phyloP scores from a whole-genome alignment of 2,888 invertebrate genomes.

The Oegoconia quadripuncta region DNA sequence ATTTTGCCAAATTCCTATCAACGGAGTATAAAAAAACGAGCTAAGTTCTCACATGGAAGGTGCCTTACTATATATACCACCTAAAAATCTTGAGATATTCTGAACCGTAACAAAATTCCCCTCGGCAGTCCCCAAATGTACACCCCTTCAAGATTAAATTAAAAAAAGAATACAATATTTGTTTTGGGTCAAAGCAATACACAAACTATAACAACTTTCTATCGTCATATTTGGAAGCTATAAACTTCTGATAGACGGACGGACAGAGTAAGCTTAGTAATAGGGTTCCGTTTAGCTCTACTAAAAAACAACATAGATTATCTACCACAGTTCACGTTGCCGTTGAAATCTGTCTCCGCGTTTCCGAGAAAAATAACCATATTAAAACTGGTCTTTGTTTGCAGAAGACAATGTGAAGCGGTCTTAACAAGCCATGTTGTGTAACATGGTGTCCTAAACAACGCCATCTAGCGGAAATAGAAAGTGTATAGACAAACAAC shows the following conservation, averaged over 20 bases:
- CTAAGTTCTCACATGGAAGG: too few species aligned
- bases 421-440: slow-evolving; percentile 34
- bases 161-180: neutral
- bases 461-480: slow-evolving; percentile 65
- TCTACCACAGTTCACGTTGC: neutral
- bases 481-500: slow-evolving; percentile 62
- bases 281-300: too few species aligned
- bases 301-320: neutral
- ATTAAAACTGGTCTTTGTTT: slow-evolving; percentile 13
- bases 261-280: too few species aligned
- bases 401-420: slow-evolving; percentile 22
- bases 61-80: too few species aligned
- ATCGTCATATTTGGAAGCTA: too few species aligned
- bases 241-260: too few species aligned
- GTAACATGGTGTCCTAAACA: slow-evolving; percentile 29
- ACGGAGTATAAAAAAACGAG: too few species aligned
- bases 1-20: too few species aligned
- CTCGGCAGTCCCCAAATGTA: too few species aligned
- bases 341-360: neutral
- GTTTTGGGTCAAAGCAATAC: neutral
- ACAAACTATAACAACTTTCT: too few species aligned
- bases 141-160: neutral
- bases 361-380: slow-evolving; percentile 5
- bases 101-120: too few species aligned
- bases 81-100: too few species aligned